Evolutionary conservation across 92 coral and sea anemone genomes (phyloP).

Genomic region (Heliopora coerulea): DNA sequence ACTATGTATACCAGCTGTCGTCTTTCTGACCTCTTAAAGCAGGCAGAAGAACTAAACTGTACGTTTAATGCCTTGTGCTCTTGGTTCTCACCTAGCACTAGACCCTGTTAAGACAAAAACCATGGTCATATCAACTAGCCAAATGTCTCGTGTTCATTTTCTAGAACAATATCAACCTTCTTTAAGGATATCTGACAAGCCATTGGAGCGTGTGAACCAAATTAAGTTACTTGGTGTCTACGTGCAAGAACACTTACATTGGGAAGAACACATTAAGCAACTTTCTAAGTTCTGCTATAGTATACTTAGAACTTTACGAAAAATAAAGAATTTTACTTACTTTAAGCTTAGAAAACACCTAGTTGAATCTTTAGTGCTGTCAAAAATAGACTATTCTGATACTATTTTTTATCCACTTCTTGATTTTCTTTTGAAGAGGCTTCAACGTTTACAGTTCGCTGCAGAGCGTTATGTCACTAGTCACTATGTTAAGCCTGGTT

Average conservation of each 20-base stretch:
- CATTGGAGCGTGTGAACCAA: conserved; percentile 31
- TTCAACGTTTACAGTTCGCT: conserved; percentile 50
- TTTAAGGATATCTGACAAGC: conserved; percentile 27
- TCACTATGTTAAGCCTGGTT: too few species aligned
- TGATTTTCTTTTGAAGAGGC: conserved; percentile 32
- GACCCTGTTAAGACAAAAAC: background rate
- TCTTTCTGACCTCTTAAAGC: background rate
- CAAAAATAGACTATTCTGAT: background rate
- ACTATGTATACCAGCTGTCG: background rate
- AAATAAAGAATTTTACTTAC: background rate
- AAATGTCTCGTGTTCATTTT: conserved; percentile 49
- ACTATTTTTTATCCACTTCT: conserved; percentile 31
- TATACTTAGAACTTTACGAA: conserved; percentile 19
- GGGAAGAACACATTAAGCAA: conserved; percentile 27
- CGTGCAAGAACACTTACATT: conserved; percentile 35
- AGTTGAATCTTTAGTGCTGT: too few species aligned
- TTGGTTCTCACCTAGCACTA: background rate
- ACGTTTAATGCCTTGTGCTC: background rate
- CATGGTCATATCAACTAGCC: conserved; percentile 42
- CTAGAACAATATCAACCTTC: conserved; percentile 11
- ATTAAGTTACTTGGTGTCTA: conserved; percentile 42
- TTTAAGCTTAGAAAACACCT: too few species aligned
- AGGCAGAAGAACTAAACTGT: too few species aligned
- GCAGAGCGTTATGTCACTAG: conserved; percentile 41
- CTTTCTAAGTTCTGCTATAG: background rate